These are phyloP conservation scores for Merluccius polli DNA, from an alignment of 2,797 vertebrate species.

Conservation along the genomic window DNA sequence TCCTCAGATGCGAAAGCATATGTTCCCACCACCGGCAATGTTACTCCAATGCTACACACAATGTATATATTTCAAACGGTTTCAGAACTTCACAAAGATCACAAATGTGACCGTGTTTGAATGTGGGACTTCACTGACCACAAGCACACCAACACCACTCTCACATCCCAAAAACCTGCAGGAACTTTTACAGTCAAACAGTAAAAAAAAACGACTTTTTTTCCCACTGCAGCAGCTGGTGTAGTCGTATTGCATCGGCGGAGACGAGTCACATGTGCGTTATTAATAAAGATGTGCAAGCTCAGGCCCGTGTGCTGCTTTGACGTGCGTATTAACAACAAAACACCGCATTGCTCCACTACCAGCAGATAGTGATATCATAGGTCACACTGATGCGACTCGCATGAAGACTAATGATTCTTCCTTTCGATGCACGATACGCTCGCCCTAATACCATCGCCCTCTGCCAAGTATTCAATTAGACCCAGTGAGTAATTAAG, in stretches of 20 bases:
- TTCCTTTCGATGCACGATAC: slow-evolving; percentile 39
- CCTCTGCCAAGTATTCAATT: slow-evolving; percentile 73
- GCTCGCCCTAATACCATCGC: slow-evolving; percentile 11
- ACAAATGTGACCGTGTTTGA: slow-evolving; percentile 3
- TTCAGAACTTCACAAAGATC: neutral
- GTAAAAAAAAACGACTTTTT: slow-evolving; percentile 19
- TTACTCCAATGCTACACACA: too few relatives aligned
- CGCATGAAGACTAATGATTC: slow-evolving; percentile 57
- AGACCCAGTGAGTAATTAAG: slow-evolving; percentile 64
- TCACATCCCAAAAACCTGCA: slow-evolving; percentile 63
- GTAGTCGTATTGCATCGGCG: neutral
- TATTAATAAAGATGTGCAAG: slow-evolving; percentile 31
- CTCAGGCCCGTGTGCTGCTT: slow-evolving; percentile 1
- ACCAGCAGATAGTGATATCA: slow-evolving; percentile 57
- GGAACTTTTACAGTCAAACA: slow-evolving; percentile 26
- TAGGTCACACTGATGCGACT: slow-evolving; percentile 60
- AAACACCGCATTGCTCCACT: slow-evolving; percentile 18
- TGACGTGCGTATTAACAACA: neutral
- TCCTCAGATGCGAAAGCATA: too few relatives aligned
- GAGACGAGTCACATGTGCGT: neutral
- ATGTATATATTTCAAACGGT: too few relatives aligned
- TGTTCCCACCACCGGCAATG: too few relatives aligned
- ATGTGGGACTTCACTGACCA: slow-evolving; percentile 31
- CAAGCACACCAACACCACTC: slow-evolving; percentile 52
- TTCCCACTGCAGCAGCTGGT: neutral